phyloP scores from a whole-genome alignment of 2,797 vertebrate species.

The Rhabdophis nuchalis region DNA sequence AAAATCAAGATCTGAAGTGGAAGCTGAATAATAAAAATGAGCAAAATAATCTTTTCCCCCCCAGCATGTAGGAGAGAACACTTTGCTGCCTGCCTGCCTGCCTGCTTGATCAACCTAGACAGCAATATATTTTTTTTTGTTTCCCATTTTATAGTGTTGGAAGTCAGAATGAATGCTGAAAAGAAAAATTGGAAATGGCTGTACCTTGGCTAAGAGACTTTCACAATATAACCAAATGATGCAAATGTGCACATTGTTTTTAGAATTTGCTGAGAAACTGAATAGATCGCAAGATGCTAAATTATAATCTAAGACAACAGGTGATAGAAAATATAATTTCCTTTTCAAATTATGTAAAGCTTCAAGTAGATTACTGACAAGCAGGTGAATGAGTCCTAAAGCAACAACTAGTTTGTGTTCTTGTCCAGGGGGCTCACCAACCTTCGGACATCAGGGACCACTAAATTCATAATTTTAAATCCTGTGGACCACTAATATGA shows the following conservation, averaged over 20 bases:
- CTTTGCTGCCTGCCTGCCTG: conserved; percentile 34
- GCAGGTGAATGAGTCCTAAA: background rate
- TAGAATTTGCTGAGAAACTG: background rate
- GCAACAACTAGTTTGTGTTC: background rate
- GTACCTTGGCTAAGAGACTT: background rate
- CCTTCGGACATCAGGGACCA: no score
- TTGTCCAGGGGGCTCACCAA: background rate
- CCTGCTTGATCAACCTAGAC: conserved; percentile 33
- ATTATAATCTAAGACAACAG: background rate
- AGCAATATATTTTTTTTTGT: conserved; percentile 2
- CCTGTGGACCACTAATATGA: no score
- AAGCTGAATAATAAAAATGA: conserved; percentile 36
- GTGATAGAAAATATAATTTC: background rate
- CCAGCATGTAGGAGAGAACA: conserved; percentile 26
- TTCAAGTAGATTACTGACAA: background rate
- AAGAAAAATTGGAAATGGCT: background rate
- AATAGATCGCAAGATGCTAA: conserved; percentile 26
- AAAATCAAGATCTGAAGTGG: conserved; percentile 40
- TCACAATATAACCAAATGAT: background rate
- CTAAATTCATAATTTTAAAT: no score
- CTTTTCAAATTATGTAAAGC: background rate
- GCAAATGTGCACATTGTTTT: background rate
- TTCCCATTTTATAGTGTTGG: background rate
- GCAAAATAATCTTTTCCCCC: conserved; percentile 43
- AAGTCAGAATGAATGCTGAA: conserved; percentile 22